Conservation (phyloP, 2,888 invertebrate species). For the Hoplodrina blanda region DNA sequence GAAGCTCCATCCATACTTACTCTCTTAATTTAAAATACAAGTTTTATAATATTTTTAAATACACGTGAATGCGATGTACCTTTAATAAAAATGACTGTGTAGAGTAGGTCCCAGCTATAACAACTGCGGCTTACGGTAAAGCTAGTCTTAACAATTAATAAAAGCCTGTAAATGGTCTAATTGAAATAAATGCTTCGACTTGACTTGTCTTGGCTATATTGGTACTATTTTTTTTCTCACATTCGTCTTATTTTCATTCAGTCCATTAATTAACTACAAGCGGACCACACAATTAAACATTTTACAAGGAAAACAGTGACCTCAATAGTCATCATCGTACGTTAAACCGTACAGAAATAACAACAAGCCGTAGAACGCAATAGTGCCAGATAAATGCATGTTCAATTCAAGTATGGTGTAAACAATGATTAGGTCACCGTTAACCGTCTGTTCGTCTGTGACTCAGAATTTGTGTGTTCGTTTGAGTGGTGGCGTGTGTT, state of each 20-base stretch:
- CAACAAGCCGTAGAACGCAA: constrained; percentile 42
- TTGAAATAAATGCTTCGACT: no score
- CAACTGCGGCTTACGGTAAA: neutral
- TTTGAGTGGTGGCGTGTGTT: constrained; percentile 22
- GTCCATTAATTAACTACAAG: constrained; percentile 10
- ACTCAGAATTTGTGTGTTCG: constrained; percentile 48
- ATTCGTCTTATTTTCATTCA: constrained; percentile 32
- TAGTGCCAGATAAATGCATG: constrained; percentile 45
- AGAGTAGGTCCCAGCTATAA: neutral
- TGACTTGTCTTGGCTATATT: neutral
- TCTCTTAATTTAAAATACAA: no score
- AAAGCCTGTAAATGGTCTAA: no score
- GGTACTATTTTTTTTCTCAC: constrained; percentile 4
- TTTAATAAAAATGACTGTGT: no score
- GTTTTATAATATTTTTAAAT: no score
- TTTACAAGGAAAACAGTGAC: constrained; percentile 52
- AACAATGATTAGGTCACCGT: constrained; percentile 61
- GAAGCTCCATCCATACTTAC: no score
- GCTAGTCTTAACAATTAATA: no score
- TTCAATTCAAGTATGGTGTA: constrained; percentile 60
- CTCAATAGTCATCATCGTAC: constrained; percentile 39
- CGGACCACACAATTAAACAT: constrained; percentile 10
- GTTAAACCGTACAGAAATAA: constrained; percentile 48
- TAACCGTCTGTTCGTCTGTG: constrained; percentile 45
- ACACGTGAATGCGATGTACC: no score